phyloP scores from a whole-genome alignment of 2,113 vertebrate species.

The Alouatta palliata region DNA sequence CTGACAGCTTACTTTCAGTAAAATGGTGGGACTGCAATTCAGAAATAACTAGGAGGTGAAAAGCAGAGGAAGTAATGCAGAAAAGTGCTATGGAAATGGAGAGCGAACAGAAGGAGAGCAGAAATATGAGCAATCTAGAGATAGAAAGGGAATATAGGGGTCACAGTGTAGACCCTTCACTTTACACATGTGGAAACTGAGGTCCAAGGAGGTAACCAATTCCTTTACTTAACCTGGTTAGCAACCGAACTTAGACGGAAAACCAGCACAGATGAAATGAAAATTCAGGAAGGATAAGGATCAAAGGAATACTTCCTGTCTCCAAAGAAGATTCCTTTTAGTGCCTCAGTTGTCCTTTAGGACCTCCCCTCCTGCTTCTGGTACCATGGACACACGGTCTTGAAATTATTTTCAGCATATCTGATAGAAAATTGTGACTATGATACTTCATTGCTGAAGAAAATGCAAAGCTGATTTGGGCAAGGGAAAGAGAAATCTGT shows the following conservation, averaged over 20 bases:
- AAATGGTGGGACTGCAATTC: background rate
- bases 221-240: background rate
- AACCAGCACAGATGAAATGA: background rate
- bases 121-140: background rate
- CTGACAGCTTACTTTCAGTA: background rate
- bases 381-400: background rate
- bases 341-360: background rate
- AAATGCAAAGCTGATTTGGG: background rate
- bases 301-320: background rate
- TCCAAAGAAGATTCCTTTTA: background rate
- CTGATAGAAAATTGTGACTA: background rate
- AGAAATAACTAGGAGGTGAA: background rate
- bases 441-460: background rate
- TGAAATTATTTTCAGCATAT: slow-evolving; percentile 10
- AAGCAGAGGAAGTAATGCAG: background rate
- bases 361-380: background rate
- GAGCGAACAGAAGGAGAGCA: background rate
- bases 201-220: background rate
- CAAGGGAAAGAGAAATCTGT: slow-evolving; percentile 16
- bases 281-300: background rate
- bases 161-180: background rate
- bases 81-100: background rate
- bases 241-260: background rate
- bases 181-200: background rate
- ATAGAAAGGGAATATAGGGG: background rate